Base-by-base conservation (phyloP, 2,888 invertebrate genomes). In the Xanthostigma xanthostigma region DNA sequence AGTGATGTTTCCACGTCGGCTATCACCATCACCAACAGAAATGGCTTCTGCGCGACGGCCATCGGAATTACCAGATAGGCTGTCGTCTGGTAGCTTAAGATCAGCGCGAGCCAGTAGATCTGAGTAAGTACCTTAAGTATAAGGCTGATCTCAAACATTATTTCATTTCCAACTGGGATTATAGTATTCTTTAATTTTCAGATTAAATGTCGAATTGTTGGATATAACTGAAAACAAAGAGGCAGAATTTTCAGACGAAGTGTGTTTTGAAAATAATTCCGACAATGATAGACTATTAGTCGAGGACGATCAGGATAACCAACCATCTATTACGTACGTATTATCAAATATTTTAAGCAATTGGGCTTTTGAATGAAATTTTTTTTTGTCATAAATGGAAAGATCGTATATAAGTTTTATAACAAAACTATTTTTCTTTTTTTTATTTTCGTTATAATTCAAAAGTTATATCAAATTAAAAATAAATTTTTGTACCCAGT, bases 191-290 rank as follows among this genome's bases (percentile, higher is more conserved):
- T 47, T 51, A 10, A 46, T 49, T 58, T 62, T 48, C 47, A 67
- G 67, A 52, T 58, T 66, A 49, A 62, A 64, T 12, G 59, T 63
- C 41, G 68, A 68, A 55, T 54, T 68, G 46, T 59, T 59, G 14
- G 65, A 67, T 56, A 67, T 68, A 46, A 61, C 62, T 50, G 67
- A 67, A 58, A 63, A 62, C 11, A 51, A 51, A 11, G 54, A 55
- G 49, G 60, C 58, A 43, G 55, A 51, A 45, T 37, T 17, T 45
- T 45, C 45, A 14, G 27, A 27, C 27, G 27, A 27, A 27, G 36
- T 37, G 9, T 9, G 17, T 36, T 45, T 38, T 10, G 54, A 51
- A 42, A 50, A 51, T 42, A 49, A 46, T 38, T 49, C 49, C 50
- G 46, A 40, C 44, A 52, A 56, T 38, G 59, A 59, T 39, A 46